Evolutionary conservation across 2,113 vertebrate genomes (phyloP).

Genomic region (Gallinago undulata): DNA sequence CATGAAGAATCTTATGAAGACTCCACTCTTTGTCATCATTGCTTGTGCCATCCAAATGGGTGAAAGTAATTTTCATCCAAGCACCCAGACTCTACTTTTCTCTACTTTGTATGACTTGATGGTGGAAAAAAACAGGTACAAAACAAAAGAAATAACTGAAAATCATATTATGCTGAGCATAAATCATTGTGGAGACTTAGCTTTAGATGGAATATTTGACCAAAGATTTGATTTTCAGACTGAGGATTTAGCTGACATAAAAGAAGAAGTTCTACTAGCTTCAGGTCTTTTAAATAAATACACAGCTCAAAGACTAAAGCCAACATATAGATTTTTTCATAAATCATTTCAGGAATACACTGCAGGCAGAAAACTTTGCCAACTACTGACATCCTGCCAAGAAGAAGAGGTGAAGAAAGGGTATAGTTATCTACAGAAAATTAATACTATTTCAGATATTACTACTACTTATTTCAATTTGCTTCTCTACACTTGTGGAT

Average conservation of each 20-base stretch:
- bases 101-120: constrained; percentile 60
- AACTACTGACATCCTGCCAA: constrained; percentile 28
- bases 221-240: constrained; percentile 53
- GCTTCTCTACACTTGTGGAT: constrained; percentile 62
- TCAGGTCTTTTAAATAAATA: constrained; percentile 63
- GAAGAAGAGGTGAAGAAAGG: constrained; percentile 10
- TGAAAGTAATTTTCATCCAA: constrained; percentile 42
- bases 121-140: constrained; percentile 50
- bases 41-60: constrained; percentile 66
- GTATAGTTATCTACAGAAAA: constrained; percentile 5
- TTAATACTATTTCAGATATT: constrained; percentile 44
- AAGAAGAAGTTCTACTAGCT: constrained; percentile 34
- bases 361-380: constrained; percentile 56
- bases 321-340: constrained; percentile 62
- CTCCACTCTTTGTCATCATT: constrained; percentile 66
- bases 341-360: constrained; percentile 66
- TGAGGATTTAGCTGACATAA: background rate
- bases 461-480: constrained; percentile 56
- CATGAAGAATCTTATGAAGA: constrained; percentile 60
- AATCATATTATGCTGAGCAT: constrained; percentile 21
- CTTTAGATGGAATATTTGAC: constrained; percentile 56
- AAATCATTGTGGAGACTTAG: constrained; percentile 50
- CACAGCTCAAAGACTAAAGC: constrained; percentile 48
- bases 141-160: background rate
- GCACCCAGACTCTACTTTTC: constrained; percentile 62